Evolutionary conservation across 2,113 vertebrate species (phyloP), one percentile per base, ranked within the genome.

Genomic region (Erinaceus europaeus): DNA sequence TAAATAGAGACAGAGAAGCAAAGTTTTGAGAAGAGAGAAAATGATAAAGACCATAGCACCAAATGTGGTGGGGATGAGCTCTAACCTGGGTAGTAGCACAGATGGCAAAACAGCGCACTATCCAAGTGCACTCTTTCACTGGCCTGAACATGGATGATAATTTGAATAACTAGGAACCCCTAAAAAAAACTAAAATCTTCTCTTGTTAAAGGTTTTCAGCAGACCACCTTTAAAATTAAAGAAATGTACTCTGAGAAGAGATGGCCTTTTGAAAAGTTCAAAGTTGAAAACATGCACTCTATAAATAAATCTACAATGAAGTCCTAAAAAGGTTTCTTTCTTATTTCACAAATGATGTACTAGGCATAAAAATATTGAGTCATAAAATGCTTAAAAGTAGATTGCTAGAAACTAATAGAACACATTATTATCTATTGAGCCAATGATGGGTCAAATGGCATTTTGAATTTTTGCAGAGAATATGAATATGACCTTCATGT

Each of bases 331-430:
- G 93, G 88, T 96, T 97, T 96, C 95, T 96, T 97, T 95, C 93
- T 93, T 89, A 96, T 96, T 96, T 97, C 95, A 95, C 94, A 95
- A 96, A 96, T 91, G 93, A 86, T 84, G 86, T 96, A 95, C 57
- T 86, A 94, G 88, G 82, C 77, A 96, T 96, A 96, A 96, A 98
- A 97, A 96, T 93, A 90, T 91, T 91, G 91, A 64, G 78, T 92
- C 89, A 95, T 97, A 97, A 97, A 97, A 96, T 91, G 92, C 92
- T 97, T 90, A 90, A 97, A 96, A 96, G 94, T 95, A 96, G 93
- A 97, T 97, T 96, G 96, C 93, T 94, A 93, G 81, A 93, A 96
- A 90, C 79, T 85, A 95, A 95, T 93, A 94, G 94, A 97, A 95
- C 6, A 61, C 80, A 93, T 95, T 96, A 96, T 97, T 97, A 96